These are phyloP conservation scores for Rattus norvegicus DNA, from an alignment of 2,113 vertebrate genomes.

Conservation along the genomic window GRCr8 NC_086028.1:38942501-38943000, in stretches of 20 bases:
- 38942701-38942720: conserved; percentile 2
- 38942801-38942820: not conserved
- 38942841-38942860: not conserved
- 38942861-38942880: not conserved
- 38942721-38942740: not conserved
- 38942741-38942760: not conserved
- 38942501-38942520: not conserved
- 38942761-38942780: not conserved
- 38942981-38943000: not conserved
- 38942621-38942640: not conserved
- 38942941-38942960: not conserved
- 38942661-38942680: not conserved
- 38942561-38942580: not conserved
- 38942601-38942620: not conserved
- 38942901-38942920: fast-evolving
- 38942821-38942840: not conserved
- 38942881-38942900: not conserved
- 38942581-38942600: not conserved
- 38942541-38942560: not conserved
- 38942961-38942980: not conserved
- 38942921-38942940: not conserved
- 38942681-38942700: not conserved
- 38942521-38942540: not conserved
- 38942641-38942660: not conserved
- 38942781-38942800: not conserved